Evolutionary conservation across 2,113 vertebrate species (phyloP), one percentile per base, ranked within the genome.

Genomic region (Scomber colias): DNA sequence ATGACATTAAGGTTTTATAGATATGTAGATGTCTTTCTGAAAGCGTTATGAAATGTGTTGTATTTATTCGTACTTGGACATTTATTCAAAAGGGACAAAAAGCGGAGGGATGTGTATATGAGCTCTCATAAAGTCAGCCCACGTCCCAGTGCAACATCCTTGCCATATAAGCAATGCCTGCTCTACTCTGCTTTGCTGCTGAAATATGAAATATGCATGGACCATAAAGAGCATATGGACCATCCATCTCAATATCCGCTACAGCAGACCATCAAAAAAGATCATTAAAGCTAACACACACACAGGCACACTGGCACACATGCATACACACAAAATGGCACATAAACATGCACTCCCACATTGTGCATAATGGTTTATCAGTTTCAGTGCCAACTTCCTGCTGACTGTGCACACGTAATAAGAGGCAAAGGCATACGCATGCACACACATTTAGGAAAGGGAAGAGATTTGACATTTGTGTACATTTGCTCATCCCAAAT

Each of bases 221-320:
- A 75, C 83, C 86, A 93, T 93, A 92, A 94, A 93, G 92, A 93
- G 91, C 93, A 94, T 94, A 93, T 91, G 92, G 92, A 90, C 90
- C 92, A 94, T 92, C 91, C 73, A 89, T 93, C 92, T 91, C 90
- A 93, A 93, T 94, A 93, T 92, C 91, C 82, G 86, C 87, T 85
- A 90, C 87, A 73, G 75, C 79, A 72, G 75, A 87, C 89, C 91
- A 89, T 94, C 88, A 91, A 88, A 93, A 83, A 92, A 89, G 84
- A 92, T 90, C 89, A 93, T 91, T 91, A 92, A 90, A 89, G 57
- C 65, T 40, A 88, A 87, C 81, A 90, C 84, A 89, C 92, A 90
- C 90, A 91, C 86, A 40, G 35, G 49, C 57, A 8, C n/a, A 10
- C 79, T n/a, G 15, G 21, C 61, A 44, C 82, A 31, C 75, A 71